phyloP scores from a whole-genome alignment of 2,113 vertebrate species.

The Phyllostomus discolor region DNA sequence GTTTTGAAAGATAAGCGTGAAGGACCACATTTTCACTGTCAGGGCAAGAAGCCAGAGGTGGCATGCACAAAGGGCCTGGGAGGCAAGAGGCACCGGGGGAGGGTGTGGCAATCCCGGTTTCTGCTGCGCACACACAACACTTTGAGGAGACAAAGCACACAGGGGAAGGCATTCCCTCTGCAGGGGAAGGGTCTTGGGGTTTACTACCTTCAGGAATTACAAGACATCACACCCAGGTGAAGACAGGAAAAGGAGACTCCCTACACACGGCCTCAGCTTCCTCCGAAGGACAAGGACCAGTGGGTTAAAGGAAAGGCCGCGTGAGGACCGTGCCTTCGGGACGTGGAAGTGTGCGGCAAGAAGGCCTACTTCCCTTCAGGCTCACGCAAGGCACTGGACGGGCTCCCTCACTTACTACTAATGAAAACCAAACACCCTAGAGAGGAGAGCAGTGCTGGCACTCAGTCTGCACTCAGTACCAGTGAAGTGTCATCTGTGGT shows the following conservation, averaged over 20 bases:
- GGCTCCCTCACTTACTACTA: background rate
- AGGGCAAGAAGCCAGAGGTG: constrained; percentile 34
- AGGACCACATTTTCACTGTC: background rate
- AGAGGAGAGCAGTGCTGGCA: background rate
- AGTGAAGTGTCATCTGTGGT: background rate
- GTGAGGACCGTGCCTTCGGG: background rate
- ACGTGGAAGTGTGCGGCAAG: background rate
- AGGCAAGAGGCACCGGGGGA: background rate
- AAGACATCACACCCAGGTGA: constrained; percentile 33
- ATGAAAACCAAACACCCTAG: background rate
- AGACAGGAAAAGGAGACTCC: background rate
- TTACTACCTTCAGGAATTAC: constrained; percentile 47
- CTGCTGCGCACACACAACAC: constrained; percentile 47
- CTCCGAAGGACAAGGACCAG: background rate
- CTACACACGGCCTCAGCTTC: background rate
- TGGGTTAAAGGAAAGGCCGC: background rate
- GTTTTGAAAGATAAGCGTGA: background rate
- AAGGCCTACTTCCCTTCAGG: background rate
- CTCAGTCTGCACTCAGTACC: background rate
- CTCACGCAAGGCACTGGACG: background rate
- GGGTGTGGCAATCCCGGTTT: background rate
- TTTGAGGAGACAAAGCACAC: constrained; percentile 24
- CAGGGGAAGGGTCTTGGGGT: background rate
- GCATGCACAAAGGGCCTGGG: constrained; percentile 57
- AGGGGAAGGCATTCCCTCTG: constrained; percentile 15